Evolutionary conservation across 2,797 vertebrate genomes (phyloP), one percentile per base, ranked within the genome.

Genomic region (Gouania willdenowi): DNA sequence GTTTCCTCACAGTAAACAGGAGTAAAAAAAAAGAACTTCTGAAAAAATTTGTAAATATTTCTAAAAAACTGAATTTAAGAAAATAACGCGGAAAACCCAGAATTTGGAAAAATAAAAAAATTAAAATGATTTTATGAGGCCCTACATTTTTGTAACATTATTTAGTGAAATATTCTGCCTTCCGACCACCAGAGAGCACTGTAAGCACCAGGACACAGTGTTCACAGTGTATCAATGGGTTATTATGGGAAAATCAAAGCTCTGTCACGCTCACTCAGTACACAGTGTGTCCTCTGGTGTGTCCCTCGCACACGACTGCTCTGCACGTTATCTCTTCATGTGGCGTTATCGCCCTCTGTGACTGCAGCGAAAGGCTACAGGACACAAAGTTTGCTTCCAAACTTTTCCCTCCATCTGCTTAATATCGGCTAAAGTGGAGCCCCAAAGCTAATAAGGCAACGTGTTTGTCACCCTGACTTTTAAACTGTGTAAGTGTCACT

Each of bases 381-480:
- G 65, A 57, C 58, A 46, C 45, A 65, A 69, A 83, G 66, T 75
- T 66, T 35, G 19, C 48, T 1, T 3, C 35, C 23, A 37, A 83
- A 75, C 64, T 63, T 77, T 50, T 18, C 34, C 47, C 13, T 3
- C 12, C 5, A 31, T 41, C 38, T 26, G 27, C 41, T 40, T 52
- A 35, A 51, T 15, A 23, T 50, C 4, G 57, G 60, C 39, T 2
- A 1, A 32, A 30, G 20, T 40, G 26, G 26, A 40, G 50, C 53
- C 55, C 54, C 8, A 1, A 33, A 49, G 59, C 72, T 57, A 79
- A 86, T 86, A 85, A 84, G 66, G 42, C 37, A 1, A 15, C 39
- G 50, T 58, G 54, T 63, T 51, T 34, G 58, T n/a, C n/a, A 54
- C 61, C 65, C 28, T 10, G 35, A 56, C 41, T 40, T 50, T 17